A percentile compares a stretch with the other conserved stretches of the same genome.
These are phyloP conservation scores for Atherinosoma microstoma DNA, from an alignment of 2,797 vertebrate genomes.

Conservation along the genomic window DNA sequence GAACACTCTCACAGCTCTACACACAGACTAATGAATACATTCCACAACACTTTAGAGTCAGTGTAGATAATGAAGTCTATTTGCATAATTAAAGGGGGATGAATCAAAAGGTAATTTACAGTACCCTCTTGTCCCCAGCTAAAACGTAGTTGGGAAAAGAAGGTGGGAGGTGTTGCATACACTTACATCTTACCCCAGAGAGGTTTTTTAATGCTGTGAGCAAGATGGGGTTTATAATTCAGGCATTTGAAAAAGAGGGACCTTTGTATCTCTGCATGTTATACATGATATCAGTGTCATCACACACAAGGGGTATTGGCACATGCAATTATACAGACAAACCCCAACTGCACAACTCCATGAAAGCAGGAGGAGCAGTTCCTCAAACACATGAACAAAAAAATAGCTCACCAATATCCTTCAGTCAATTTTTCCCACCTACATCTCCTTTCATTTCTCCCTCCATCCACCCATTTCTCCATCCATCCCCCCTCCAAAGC, in stretches of 20 bases:
- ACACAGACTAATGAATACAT: conserved; percentile 71
- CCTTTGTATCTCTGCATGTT: conserved; percentile 48
- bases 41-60: conserved; percentile 68
- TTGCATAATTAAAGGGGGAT: conserved; percentile 81
- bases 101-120: conserved; percentile 81
- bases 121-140: conserved; percentile 65
- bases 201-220: conserved; percentile 54
- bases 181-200: conserved; percentile 57
- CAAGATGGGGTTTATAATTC: conserved; percentile 60
- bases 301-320: conserved; percentile 6
- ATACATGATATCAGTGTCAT: conserved; percentile 53
- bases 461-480: conserved; percentile 62
- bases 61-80: conserved; percentile 75
- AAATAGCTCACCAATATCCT: conserved; percentile 55
- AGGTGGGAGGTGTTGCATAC: conserved; percentile 39
- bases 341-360: not conserved
- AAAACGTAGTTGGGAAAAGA: conserved; percentile 33
- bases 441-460: conserved; percentile 58
- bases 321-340: conserved; percentile 9
- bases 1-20: conserved; percentile 51
- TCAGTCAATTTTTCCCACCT: conserved; percentile 58
- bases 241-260: conserved; percentile 62
- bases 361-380: conserved; percentile 27
- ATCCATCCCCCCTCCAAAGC: conserved; percentile 65
- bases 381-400: conserved; percentile 38